These are phyloP conservation scores for Bovichtus diacanthus DNA, from an alignment of 2,797 vertebrate genomes.

Conservation along the genomic window DNA sequence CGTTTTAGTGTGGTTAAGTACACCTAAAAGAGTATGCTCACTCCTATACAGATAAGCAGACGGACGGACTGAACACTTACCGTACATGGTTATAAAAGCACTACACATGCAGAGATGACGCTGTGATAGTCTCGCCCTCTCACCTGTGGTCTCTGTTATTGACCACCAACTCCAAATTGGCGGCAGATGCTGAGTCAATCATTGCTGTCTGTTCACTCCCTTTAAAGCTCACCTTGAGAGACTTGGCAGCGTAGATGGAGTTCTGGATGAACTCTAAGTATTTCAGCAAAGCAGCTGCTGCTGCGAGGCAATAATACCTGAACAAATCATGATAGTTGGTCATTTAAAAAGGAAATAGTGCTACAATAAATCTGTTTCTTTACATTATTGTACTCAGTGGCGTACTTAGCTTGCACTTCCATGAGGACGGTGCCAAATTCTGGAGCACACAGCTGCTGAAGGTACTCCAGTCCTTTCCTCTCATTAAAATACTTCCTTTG, in stretches of 20 bases:
- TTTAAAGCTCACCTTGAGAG: conserved; percentile 94
- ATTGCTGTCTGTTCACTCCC: conserved; percentile 97
- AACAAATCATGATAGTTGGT: conserved; percentile 36
- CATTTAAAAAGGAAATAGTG: neutral
- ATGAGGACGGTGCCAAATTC: conserved; percentile 93
- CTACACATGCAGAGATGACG: neutral
- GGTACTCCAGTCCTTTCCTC: conserved; percentile 95
- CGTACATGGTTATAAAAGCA: neutral
- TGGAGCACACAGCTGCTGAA: conserved; percentile 92
- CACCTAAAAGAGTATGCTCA: conserved; percentile 91
- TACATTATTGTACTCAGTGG: conserved; percentile 10
- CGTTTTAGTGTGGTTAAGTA: conserved; percentile 96
- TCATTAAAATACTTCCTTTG: conserved; percentile 98
- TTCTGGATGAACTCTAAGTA: conserved; percentile 98
- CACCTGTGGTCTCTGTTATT: conserved; percentile 95
- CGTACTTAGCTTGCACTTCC: conserved; percentile 97
- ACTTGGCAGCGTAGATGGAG: conserved; percentile 93
- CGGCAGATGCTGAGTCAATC: conserved; percentile 94
- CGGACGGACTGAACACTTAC: conserved; percentile 21
- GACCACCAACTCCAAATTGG: conserved; percentile 94
- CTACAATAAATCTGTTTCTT: conserved; percentile 13
- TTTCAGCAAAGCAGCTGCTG: conserved; percentile 94
- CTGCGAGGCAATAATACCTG: conserved; percentile 97
- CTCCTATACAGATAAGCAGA: conserved; percentile 83
- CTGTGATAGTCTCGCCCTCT: conserved; percentile 28